These are phyloP conservation scores for Thomomys bottae DNA, from an alignment of 2,113 vertebrate species.

Conservation along the genomic window DNA sequence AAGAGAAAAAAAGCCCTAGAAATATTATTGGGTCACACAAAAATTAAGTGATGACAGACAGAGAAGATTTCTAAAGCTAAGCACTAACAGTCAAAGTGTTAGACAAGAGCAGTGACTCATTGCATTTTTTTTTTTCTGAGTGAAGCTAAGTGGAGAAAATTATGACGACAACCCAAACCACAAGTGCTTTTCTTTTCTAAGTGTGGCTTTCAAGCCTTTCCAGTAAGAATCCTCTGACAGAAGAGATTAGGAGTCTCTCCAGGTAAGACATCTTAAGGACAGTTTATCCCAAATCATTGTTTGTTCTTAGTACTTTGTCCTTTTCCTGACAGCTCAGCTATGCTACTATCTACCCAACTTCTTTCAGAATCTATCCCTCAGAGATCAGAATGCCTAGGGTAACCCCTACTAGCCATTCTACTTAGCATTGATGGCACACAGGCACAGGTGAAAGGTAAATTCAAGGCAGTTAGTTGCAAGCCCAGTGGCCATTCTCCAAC, in stretches of 20 bases:
- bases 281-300: slow-evolving; percentile 10
- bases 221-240: background rate
- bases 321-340: background rate
- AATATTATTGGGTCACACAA: background rate
- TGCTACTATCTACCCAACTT: background rate
- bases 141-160: slow-evolving; percentile 11
- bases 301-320: background rate
- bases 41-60: slow-evolving; percentile 10
- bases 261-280: background rate
- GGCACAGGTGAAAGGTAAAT: background rate
- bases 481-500: background rate
- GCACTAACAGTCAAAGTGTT: background rate
- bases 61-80: background rate
- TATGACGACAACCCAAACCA: slow-evolving; percentile 21
- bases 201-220: background rate
- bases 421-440: background rate
- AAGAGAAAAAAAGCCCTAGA: slow-evolving; percentile 2
- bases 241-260: slow-evolving; percentile 9
- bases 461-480: background rate
- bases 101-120: background rate
- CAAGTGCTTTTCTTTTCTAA: slow-evolving; percentile 27
- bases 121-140: slow-evolving; percentile 43
- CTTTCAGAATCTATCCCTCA: background rate
- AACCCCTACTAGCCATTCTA: slow-evolving; percentile 40
- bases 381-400: slow-evolving; percentile 33